Percentiles rank a stretch among this genome's conserved stretches.
phyloP scores from a whole-genome alignment of 1,140 invertebrate genomes.

The Bradysia coprophila region DNA sequence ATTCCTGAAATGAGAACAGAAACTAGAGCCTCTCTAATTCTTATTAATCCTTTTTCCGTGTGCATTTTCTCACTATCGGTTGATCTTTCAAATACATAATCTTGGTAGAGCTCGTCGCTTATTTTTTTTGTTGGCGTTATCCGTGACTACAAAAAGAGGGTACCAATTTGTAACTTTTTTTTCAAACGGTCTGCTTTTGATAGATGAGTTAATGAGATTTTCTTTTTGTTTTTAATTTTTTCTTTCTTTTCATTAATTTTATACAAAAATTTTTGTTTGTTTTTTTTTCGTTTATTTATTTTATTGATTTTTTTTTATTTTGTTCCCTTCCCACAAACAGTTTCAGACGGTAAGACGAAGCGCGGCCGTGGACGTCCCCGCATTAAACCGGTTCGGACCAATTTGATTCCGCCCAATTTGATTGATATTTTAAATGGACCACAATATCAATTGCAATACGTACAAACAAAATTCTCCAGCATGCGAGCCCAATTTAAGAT shows the following conservation, averaged over 20 bases:
- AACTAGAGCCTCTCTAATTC: too few relatives aligned
- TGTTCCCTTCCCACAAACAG: background rate
- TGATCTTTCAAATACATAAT: background rate
- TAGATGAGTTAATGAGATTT: too few relatives aligned
- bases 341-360: background rate
- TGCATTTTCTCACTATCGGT: too few relatives aligned
- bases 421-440: background rate
- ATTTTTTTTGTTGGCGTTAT: slow-evolving; percentile 1
- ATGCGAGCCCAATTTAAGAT: background rate
- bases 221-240: too few relatives aligned
- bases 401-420: too few relatives aligned
- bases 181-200: too few relatives aligned
- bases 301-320: background rate
- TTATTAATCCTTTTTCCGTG: too few relatives aligned
- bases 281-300: background rate
- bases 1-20: too few relatives aligned
- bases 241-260: background rate
- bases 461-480: background rate
- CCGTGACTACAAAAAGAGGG: too few relatives aligned
- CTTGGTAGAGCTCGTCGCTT: background rate
- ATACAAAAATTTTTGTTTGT: background rate
- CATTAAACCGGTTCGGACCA: too few relatives aligned
- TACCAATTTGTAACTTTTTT: too few relatives aligned
- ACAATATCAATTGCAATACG: background rate
- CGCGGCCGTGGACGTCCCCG: background rate